Percentiles rank a stretch among this genome's conserved stretches.
phyloP scores from a whole-genome alignment of 2,113 vertebrate genomes.

The Gyps fulvus region DNA sequence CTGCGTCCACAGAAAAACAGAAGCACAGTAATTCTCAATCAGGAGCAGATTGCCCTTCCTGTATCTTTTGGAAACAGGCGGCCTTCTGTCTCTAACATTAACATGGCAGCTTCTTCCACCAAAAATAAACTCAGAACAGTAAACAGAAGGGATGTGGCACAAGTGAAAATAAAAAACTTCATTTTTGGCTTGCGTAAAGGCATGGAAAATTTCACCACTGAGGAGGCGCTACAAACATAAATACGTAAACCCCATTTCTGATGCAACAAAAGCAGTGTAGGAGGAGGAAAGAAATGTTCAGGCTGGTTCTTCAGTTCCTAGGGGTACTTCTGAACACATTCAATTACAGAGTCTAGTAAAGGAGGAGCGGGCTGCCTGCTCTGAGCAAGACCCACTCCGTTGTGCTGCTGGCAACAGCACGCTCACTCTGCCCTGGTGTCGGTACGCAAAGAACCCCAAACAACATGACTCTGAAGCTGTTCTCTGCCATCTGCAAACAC shows the following conservation, averaged over 20 bases:
- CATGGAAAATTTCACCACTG: not conserved
- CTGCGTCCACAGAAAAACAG: not conserved
- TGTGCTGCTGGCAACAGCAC: rapidly evolving
- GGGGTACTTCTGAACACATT: not conserved
- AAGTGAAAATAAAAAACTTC: not conserved
- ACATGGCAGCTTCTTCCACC: not conserved
- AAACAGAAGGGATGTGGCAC: not conserved
- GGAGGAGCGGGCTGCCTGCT: not conserved
- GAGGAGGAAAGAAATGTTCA: not conserved
- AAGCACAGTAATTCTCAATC: not conserved
- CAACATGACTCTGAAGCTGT: rapidly evolving
- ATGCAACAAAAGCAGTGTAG: not conserved
- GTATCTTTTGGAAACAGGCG: not conserved
- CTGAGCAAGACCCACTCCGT: not conserved
- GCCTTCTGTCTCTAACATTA: not conserved
- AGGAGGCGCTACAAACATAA: not conserved
- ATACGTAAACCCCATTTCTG: not conserved
- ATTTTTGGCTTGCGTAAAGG: not conserved
- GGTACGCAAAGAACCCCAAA: not conserved
- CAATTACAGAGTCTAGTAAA: not conserved
- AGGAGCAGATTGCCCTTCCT: not conserved
- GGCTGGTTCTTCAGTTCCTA: not conserved
- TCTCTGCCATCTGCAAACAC: not conserved
- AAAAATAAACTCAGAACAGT: not conserved
- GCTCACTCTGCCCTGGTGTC: not conserved